Evolutionary conservation across 2,888 invertebrate genomes (phyloP), one percentile per base, ranked within the genome.

Genomic region (Tipula confusa): DNA sequence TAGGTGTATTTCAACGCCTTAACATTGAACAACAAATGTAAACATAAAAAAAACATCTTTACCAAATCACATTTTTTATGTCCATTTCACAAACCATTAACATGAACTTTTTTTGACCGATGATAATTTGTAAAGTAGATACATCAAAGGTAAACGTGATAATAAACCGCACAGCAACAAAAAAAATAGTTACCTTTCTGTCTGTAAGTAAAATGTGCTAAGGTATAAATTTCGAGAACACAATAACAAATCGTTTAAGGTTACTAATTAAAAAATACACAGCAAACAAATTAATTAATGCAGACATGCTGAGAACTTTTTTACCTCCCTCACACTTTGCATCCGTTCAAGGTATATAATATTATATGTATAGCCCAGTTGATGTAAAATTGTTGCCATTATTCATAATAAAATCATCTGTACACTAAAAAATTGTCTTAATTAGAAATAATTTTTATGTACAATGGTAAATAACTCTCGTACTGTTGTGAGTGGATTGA

Each of bases 401-500:
- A 24, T 64, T 64, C 64, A 64, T 64, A 64, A 64, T 64, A 64
- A 64, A 64, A 64, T 64, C 13, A 2, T 43, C 2, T n/a, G 3
- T 4, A 64, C 64, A 64, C 64, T 24, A 18, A 24, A 43, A 64
- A 15, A 7, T 64, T 18, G 6, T 64, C 24, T 24, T 64, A 64
- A 64, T 64, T 64, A 64, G 7, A 64, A 64, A 24, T 64, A 24
- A 64, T 64, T 64, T 64, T 64, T 64, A 24, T 18, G 24, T 48
- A 48, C 64, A 6, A 1, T 48, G 48, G 24, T 9, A 64, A 64
- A 64, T 64, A 64, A 64, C n/a, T 38, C 38, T 64, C 64, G 64
- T 64, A 64, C 64, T 64, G n/a, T n/a, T n/a, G 64, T 64, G 64
- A 64, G 64, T 64, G 24, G 64, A 64, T 64, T 43, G 24, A n/a